Base-by-base conservation (phyloP, 1,140 invertebrate species). In the Onthophagus taurus region DNA sequence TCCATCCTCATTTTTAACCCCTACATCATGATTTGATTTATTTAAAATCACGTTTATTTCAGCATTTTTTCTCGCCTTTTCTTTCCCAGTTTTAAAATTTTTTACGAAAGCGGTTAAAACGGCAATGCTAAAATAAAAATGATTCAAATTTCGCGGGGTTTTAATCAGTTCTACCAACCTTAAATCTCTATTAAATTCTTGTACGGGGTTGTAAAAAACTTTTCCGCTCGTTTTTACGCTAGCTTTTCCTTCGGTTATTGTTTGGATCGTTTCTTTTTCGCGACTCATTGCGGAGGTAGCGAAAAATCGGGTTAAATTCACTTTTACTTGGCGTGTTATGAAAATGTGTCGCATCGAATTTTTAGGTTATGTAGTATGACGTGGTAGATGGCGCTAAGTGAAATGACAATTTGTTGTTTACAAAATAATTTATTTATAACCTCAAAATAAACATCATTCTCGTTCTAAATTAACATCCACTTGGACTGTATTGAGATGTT, bases 191-290 rank as follows among this genome's bases (percentile, higher is more conserved):
- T 97, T 97, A 57, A 97, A 97, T 67, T 97, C 89, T 67, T 98
- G 94, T 12, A 96, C 93, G 2, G 90, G 91, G 71, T 97, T 98
- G 59, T 97, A 97, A 67, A 98, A 98, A 0, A 97, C 90, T 61
- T 83, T 77, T 33, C 78, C 75, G 12, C 68, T 59, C 7, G 74
- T 75, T 11, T 81, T 65, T 46, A 91, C 78, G 56, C 76, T 74
- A 2, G 87, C 87, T 58, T 77, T 69, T 0, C 89, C 89, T 71
- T 93, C 89, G 44, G 53, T 68, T 20, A 81, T 66, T 44, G 49
- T 41, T 51, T 56, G 52, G 11, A 21, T 11, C 24, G 17, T 30
- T 35, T 39, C 24, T 26, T 30, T n/a, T 29, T n/a, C n/a, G n/a
- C n/a, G n/a, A n/a, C n/a, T n/a, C n/a, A n/a, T n/a, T n/a, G n/a